A percentile compares a stretch with the other conserved stretches of the same genome.
phyloP scores from a whole-genome alignment of 1,140 invertebrate genomes.

The Leptoteleia sp. region DNA sequence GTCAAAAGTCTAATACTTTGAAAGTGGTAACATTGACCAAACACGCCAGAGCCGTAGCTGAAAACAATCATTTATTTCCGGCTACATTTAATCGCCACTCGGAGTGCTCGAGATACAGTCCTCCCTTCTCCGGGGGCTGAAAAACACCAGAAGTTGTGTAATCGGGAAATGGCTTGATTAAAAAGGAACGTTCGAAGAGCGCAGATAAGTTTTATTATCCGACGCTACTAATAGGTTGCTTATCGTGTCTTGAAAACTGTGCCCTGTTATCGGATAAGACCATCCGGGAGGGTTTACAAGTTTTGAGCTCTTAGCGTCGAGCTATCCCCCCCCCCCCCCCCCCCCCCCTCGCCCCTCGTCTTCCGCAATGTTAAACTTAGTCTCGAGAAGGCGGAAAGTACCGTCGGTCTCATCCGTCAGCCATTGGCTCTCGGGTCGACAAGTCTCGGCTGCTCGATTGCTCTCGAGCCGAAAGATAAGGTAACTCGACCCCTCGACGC shows the following conservation, averaged over 20 bases:
- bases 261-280: conserved; percentile 46
- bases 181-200: conserved; percentile 34
- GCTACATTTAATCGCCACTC: background rate
- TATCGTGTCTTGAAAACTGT: conserved; percentile 45
- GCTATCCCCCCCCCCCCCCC: too few relatives aligned
- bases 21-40: too few relatives aligned
- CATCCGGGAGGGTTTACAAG: conserved; percentile 39
- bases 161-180: conserved; percentile 50
- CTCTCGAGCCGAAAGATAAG: conserved; percentile 51
- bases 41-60: too few relatives aligned
- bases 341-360: too few relatives aligned
- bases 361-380: conserved; percentile 39
- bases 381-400: conserved; percentile 60
- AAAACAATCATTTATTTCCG: conserved; percentile 8
- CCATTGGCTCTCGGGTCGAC: conserved; percentile 61
- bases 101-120: conserved; percentile 12
- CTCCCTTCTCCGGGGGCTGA: conserved; percentile 7
- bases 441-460: conserved; percentile 54
- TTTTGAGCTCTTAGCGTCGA: conserved; percentile 19
- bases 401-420: conserved; percentile 59
- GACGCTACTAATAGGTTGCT: conserved; percentile 50
- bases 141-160: conserved; percentile 50
- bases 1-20: too few relatives aligned
- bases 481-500: conserved; percentile 52
- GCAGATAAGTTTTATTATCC: conserved; percentile 49